Base-by-base conservation (phyloP, 2,113 vertebrate genomes). In the Pelobates fuscus region DNA sequence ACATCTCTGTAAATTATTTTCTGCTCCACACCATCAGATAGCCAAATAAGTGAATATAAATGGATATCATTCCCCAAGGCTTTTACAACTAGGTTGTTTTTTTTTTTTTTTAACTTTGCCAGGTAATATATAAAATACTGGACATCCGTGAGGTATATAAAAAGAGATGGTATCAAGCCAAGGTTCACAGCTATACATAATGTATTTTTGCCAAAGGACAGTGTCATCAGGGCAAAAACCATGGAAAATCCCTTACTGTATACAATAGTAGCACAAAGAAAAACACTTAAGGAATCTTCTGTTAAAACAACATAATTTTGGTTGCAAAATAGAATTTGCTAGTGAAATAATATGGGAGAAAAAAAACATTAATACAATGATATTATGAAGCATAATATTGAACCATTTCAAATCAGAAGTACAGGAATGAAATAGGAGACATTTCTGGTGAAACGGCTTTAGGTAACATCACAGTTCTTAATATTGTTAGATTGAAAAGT, bases 141-240 rank as follows among this genome's bases (percentile, higher is more conserved):
- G 37, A 61, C 57, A 71, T 37, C 69, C 41, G 60, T 61, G 57
- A 71, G 41, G 69, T 71, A 71, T 70, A 43, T 61, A 71, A 71
- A 57, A 61, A 44, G 37, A 71, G 26, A 27, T 58, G 55, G 18
- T 59, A 46, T 44, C 44, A 60, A 71, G 26, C 32, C 57, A 61
- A 46, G 57, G 24, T 44, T 46, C 57, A 61, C 10, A 46, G 60
- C 57, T 61, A 61, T 71, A 71, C 57, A 61, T 71, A 55, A 71
- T 61, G 25, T 8, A 21, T 71, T 8, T 21, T 29, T 30, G 32
- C 57, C 18, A 61, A 37, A 61, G 69, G 37, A 44, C 8, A 61
- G 18, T 61, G 69, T 71, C 57, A 60, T 49, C 44, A 49, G 12
- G 1, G 44, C 44, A 49, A 49, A 1, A 41, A 49, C 1, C 15